Evolutionary conservation across 2,888 invertebrate genomes (phyloP).

Genomic region (Eupeodes latifasciatus): DNA sequence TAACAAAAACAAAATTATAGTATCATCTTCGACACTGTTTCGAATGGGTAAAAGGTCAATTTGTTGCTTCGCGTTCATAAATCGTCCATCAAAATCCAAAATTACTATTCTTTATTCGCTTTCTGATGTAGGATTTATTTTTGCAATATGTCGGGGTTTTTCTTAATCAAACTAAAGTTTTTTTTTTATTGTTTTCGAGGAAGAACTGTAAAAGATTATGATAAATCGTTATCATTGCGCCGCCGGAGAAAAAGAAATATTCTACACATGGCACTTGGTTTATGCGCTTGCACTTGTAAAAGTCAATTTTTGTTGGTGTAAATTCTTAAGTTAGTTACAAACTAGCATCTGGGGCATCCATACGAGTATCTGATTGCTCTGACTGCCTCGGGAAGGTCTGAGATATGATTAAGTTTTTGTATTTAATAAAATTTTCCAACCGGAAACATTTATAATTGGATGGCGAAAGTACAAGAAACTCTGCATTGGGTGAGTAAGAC

Average conservation of each 20-base stretch:
- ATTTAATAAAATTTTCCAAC: conserved; percentile 12
- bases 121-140: too few species aligned
- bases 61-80: neutral
- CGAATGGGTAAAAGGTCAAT: conserved; percentile 9
- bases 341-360: conserved; percentile 43
- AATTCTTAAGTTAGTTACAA: conserved; percentile 9
- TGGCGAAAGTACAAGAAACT: conserved; percentile 32
- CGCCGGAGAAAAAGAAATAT: conserved; percentile 24
- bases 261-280: conserved; percentile 16
- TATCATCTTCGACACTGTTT: neutral
- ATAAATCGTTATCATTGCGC: conserved; percentile 40
- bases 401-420: conserved; percentile 13
- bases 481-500: neutral
- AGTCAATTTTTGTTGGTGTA: neutral
- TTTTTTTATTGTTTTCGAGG: too few species aligned
- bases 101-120: neutral
- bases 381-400: conserved; percentile 37
- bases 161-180: too few species aligned
- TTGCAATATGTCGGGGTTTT: too few species aligned
- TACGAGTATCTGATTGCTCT: conserved; percentile 39
- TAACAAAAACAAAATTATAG: neutral
- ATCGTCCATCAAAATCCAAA: neutral
- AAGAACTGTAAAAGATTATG: neutral
- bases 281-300: neutral
- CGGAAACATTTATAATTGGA: conserved; percentile 28